Conservation (phyloP, 2,113 vertebrate genomes). For the Sinocyclocheilus maitianheensis region DNA sequence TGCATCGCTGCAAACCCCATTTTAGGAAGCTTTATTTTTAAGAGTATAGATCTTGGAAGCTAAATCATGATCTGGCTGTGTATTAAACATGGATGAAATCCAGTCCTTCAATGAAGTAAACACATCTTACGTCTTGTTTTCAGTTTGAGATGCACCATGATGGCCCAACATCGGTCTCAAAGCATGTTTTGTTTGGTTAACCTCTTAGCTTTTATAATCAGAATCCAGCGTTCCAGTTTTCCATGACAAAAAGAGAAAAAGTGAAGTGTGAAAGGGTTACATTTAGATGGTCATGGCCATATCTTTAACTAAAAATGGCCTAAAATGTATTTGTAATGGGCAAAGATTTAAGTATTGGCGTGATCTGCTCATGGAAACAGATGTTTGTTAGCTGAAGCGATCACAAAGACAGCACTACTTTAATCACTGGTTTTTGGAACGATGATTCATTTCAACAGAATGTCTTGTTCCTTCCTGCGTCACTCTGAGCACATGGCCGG, state of each 20-base stretch:
- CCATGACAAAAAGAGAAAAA: neutral
- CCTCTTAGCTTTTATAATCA: neutral
- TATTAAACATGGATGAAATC: constrained; percentile 27
- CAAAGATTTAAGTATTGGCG: neutral
- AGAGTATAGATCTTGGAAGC: neutral
- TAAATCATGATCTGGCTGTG: neutral
- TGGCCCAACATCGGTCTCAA: neutral
- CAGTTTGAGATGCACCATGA: neutral
- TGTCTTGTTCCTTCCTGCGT: constrained; percentile 36
- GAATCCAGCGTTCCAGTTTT: neutral
- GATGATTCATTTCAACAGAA: constrained; percentile 50
- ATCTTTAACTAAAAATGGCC: neutral
- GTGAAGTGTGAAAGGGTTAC: neutral
- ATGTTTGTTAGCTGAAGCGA: neutral
- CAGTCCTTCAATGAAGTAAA: constrained; percentile 5
- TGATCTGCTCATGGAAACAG: neutral
- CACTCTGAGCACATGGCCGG: neutral
- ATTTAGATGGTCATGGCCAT: neutral
- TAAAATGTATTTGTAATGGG: neutral
- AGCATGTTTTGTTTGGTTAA: neutral
- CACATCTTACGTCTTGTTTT: neutral
- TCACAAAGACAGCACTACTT: constrained; percentile 7
- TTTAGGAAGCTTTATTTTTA: neutral
- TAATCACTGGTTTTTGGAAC: constrained; percentile 28
- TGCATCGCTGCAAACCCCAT: no score